Evolutionary conservation across 2,113 vertebrate species (phyloP).

Genomic region (Mus pahari): DNA sequence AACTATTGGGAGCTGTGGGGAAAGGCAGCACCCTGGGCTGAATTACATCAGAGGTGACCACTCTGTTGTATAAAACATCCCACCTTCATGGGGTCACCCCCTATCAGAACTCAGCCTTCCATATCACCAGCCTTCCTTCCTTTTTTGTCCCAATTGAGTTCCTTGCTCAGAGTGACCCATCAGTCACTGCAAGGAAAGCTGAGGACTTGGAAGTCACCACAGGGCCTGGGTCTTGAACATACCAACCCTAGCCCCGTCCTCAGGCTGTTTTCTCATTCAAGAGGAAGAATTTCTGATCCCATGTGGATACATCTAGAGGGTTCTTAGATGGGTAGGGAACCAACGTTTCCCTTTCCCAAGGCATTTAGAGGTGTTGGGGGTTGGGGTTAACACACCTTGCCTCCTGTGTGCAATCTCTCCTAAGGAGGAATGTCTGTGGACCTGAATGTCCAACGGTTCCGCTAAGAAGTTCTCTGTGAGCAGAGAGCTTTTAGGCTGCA

Average conservation of each 20-base stretch:
- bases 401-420: neutral
- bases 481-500: neutral
- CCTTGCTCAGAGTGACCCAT: neutral
- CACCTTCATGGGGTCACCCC: neutral
- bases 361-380: neutral
- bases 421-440: neutral
- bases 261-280: neutral
- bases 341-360: neutral
- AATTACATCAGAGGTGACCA: neutral
- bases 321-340: neutral
- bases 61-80: too few species aligned
- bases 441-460: neutral
- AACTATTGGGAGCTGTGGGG: neutral
- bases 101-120: neutral
- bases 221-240: accelerated
- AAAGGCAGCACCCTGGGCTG: neutral
- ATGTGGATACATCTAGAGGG: neutral
- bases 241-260: neutral
- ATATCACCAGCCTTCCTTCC: neutral
- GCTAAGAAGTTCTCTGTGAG: neutral
- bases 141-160: neutral
- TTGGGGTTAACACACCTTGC: neutral
- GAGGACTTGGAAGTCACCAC: too few species aligned
- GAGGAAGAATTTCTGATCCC: neutral
- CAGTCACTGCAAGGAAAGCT: neutral